Evolutionary conservation across 2,797 vertebrate species (phyloP), one percentile per base, ranked within the genome.

Genomic region (Xenopus petersii): DNA sequence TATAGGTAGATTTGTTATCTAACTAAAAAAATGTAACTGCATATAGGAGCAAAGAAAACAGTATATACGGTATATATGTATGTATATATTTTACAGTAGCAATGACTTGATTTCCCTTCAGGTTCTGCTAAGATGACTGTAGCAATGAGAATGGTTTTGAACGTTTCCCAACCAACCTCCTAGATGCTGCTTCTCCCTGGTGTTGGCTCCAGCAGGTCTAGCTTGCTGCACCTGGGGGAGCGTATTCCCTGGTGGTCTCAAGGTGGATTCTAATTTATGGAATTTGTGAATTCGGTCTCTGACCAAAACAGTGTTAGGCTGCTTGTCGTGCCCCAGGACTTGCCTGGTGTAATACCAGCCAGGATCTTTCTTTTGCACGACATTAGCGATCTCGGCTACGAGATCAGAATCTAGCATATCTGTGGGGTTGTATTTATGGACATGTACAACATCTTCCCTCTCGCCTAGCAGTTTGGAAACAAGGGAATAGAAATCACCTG

Each of bases 221-320:
- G 87, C 81, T 65, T 83, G 87, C 62, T 80, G 89, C 75, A 85
- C 84, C 77, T 88, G 85, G 62, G 88, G 81, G 74, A 73, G 86
- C 86, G 80, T 90, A 92, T 84, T 93, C 81, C 90, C 89, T 76
- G 88, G 83, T 42, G 93, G 89, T 83, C 92, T 94, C 87, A 92
- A 49, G 54, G 91, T 94, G 76, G 93, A 90, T 81, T 95, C 92
- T 93, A 96, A 91, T 87, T 91, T 95, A 88, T 96, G 94, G 88
- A 98, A 97, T 88, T 92, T 96, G 91, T 96, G 95, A 89, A 96
- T 94, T 91, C 94, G 94, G 91, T 98, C 94, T 93, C 95, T 94
- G 89, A 91, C 85, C 87, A 98, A 92, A 86, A 94, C 78, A 67
- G 91, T 81, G 85, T 91, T 88, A 67, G 86, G 91, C 84, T 90